Percentiles rank a stretch among this genome's conserved stretches.
Conservation (phyloP, 2,113 vertebrate genomes). For the Panthera uncia region DNA sequence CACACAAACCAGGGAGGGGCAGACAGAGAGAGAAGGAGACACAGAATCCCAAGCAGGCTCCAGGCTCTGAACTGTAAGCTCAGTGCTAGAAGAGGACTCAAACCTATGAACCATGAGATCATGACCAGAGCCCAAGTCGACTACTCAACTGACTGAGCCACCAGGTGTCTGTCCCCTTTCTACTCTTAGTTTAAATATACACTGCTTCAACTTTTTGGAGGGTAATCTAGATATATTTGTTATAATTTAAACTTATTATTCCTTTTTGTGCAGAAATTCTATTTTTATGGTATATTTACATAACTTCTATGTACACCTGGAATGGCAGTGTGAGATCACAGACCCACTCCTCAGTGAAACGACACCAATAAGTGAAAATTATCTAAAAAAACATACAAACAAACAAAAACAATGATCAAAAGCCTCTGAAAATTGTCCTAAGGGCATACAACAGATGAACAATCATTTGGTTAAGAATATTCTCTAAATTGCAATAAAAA, state of each 20-base stretch:
- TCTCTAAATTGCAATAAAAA: not conserved
- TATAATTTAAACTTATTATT: not conserved
- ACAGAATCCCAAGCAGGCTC: too few relatives aligned
- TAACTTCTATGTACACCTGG: not conserved
- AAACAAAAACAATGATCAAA: not conserved
- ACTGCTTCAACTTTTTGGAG: not conserved
- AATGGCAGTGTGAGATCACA: not conserved
- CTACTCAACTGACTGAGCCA: too few relatives aligned
- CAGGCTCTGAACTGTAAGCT: too few relatives aligned
- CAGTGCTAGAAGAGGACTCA: too few relatives aligned
- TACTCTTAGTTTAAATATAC: not conserved
- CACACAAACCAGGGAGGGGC: too few relatives aligned
- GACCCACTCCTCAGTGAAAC: not conserved
- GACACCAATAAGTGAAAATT: not conserved
- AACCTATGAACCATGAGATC: too few relatives aligned
- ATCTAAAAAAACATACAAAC: not conserved
- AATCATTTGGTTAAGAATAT: not conserved
- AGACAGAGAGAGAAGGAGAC: too few relatives aligned
- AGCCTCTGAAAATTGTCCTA: too few relatives aligned
- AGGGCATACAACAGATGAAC: not conserved
- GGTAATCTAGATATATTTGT: not conserved
- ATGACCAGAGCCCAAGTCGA: too few relatives aligned
- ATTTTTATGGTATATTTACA: not conserved
- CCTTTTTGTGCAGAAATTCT: not conserved
- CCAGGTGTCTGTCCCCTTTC: too few relatives aligned